phyloP scores from a whole-genome alignment of 2,113 vertebrate species.

The Gadus chalcogrammus region DNA sequence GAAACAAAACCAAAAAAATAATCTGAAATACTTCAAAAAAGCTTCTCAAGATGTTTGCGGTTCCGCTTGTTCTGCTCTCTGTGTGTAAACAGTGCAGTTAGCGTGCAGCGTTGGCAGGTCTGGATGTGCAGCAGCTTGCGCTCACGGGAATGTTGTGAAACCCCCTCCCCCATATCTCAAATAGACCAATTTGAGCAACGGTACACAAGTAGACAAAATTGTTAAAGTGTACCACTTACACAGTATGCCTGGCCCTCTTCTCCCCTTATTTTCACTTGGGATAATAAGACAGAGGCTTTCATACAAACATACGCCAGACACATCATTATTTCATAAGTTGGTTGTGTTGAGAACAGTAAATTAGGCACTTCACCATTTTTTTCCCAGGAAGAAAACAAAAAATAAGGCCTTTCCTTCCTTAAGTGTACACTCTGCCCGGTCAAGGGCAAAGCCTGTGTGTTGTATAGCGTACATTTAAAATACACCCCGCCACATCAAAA shows the following conservation, averaged over 20 bases:
- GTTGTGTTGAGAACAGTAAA: slow-evolving; percentile 58
- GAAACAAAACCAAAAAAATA: slow-evolving; percentile 14
- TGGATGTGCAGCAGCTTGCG: slow-evolving; percentile 29
- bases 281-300: slow-evolving; percentile 60
- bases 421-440: slow-evolving; percentile 33
- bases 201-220: slow-evolving; percentile 63
- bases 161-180: slow-evolving; percentile 54
- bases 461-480: slow-evolving; percentile 35
- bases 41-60: too few species aligned
- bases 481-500: slow-evolving; percentile 19
- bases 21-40: neutral
- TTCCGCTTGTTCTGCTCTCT: slow-evolving; percentile 37
- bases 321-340: slow-evolving; percentile 74
- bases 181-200: slow-evolving; percentile 61
- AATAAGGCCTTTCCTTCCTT: slow-evolving; percentile 37
- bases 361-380: slow-evolving; percentile 59
- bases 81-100: slow-evolving; percentile 42
- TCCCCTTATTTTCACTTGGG: slow-evolving; percentile 53
- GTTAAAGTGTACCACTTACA: slow-evolving; percentile 67
- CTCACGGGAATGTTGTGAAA: slow-evolving; percentile 62
- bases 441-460: slow-evolving; percentile 16
- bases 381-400: slow-evolving; percentile 6
- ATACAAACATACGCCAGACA: slow-evolving; percentile 54
- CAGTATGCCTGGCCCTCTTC: slow-evolving; percentile 34
- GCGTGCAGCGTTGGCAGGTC: slow-evolving; percentile 21